Evolutionary conservation across 2,113 vertebrate genomes (phyloP).

Genomic region (Hypocryptadius cinnamomeus): DNA sequence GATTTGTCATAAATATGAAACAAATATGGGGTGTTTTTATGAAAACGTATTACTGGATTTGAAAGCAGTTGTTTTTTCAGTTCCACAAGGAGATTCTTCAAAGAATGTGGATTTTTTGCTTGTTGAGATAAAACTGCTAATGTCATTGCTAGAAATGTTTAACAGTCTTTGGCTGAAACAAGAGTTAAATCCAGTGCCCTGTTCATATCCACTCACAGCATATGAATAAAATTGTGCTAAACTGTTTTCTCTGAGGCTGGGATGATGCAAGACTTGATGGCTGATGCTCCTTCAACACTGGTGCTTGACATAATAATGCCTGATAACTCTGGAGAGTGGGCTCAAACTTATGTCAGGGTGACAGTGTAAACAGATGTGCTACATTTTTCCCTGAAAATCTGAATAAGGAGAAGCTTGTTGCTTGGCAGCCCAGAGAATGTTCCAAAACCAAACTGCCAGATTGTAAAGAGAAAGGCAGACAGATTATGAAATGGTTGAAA

Average conservation of each 20-base stretch:
- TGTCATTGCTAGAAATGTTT: background rate
- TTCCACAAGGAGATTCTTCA: background rate
- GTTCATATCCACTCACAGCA: background rate
- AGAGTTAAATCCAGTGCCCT: background rate
- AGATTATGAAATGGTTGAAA: background rate
- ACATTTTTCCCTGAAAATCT: background rate
- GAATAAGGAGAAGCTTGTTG: background rate
- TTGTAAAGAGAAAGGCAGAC: background rate
- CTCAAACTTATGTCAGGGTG: background rate
- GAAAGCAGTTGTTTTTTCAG: background rate
- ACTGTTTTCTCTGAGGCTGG: background rate
- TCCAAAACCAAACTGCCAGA: background rate
- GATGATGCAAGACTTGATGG: background rate
- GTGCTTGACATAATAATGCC: background rate
- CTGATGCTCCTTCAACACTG: background rate
- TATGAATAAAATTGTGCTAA: background rate
- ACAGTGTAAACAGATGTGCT: background rate
- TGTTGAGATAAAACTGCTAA: background rate
- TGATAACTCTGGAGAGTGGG: background rate
- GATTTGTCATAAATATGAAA: background rate
- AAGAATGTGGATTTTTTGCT: background rate
- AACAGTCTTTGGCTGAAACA: background rate
- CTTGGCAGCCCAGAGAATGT: slow-evolving; percentile 18
- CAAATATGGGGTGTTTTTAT: background rate
- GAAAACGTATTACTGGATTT: background rate